phyloP scores from a whole-genome alignment of 2,113 vertebrate species.

The Oophaga pumilio region DNA sequence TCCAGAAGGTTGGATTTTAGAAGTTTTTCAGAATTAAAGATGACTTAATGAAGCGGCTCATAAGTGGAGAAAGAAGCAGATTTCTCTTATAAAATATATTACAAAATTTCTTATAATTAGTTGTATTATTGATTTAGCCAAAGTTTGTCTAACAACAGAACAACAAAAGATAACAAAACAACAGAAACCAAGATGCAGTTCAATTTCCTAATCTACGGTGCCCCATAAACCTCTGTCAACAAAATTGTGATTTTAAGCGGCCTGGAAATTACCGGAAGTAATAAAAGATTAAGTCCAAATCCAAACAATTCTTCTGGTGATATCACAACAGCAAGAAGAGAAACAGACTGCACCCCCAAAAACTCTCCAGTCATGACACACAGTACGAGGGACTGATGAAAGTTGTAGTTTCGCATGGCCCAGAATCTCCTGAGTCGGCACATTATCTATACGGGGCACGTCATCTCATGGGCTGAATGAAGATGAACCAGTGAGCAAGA shows the following conservation, averaged over 20 bases:
- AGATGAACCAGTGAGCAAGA: slow-evolving; percentile 38
- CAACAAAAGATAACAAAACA: too few species aligned
- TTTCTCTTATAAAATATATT: too few species aligned
- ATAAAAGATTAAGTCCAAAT: background rate
- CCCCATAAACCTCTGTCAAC: background rate
- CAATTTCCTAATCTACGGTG: too few species aligned
- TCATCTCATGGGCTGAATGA: background rate
- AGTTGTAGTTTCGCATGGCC: background rate
- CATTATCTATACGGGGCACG: background rate
- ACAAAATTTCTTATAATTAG: too few species aligned
- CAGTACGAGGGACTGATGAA: background rate
- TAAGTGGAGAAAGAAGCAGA: too few species aligned
- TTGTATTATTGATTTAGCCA: too few species aligned
- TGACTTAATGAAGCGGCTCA: too few species aligned
- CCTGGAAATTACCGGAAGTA: background rate
- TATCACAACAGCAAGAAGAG: background rate
- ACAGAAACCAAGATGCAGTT: too few species aligned
- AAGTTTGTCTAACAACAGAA: too few species aligned
- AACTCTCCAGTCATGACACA: background rate
- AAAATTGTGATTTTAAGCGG: background rate
- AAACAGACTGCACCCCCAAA: background rate
- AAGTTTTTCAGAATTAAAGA: too few species aligned
- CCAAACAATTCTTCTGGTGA: background rate
- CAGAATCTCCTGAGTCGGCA: slow-evolving; percentile 1
- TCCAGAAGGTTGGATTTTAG: too few species aligned